Evolutionary conservation across 2,113 vertebrate species (phyloP).

Genomic region (Heptranchias perlo): DNA sequence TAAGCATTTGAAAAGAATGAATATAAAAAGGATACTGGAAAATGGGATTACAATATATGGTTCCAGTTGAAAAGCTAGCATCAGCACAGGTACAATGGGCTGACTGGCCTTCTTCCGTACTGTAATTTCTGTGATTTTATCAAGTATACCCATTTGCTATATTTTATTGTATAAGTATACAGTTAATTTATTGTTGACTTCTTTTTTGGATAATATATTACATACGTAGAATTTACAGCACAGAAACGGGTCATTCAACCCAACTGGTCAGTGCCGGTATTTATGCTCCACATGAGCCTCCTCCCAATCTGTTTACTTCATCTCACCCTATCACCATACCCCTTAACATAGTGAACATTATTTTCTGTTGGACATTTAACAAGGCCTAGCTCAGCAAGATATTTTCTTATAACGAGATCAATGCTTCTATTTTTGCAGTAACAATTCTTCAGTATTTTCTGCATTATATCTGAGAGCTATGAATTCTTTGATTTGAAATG

Average conservation of each 20-base stretch:
- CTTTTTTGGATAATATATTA: background rate
- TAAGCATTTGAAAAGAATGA: background rate
- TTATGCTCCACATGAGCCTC: too few species aligned
- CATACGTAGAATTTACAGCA: background rate
- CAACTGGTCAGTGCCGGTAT: too few species aligned
- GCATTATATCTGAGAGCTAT: background rate
- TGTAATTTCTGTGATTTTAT: too few species aligned
- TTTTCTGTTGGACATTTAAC: background rate
- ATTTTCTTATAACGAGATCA: background rate
- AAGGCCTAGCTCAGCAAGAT: background rate
- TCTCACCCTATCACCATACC: background rate
- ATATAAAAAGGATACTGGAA: too few species aligned
- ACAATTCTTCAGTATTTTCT: background rate
- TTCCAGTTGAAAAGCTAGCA: too few species aligned
- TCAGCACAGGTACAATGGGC: too few species aligned
- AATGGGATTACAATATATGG: too few species aligned
- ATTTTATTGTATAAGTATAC: background rate
- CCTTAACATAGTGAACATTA: background rate
- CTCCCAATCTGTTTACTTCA: too few species aligned
- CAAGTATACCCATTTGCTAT: background rate
- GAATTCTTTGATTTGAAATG: background rate
- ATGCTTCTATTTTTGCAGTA: background rate
- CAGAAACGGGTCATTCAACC: too few species aligned
- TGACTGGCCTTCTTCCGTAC: too few species aligned
- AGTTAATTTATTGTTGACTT: background rate